A percentile compares a stretch with the other conserved stretches of the same genome.
phyloP scores from a whole-genome alignment of 2,797 vertebrate species.

The Coregonus sp. region DNA sequence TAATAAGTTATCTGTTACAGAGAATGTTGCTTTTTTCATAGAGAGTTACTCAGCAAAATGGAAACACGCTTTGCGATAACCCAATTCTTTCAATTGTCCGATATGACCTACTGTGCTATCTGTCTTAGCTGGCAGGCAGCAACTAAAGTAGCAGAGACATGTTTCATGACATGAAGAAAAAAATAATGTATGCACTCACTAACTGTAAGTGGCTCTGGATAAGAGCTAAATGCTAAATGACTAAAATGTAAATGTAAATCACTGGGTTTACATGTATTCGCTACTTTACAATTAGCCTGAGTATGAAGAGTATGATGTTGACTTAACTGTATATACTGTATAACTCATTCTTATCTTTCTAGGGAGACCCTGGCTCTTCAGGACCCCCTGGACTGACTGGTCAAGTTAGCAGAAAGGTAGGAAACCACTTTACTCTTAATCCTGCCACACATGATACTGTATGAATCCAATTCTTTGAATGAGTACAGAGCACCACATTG shows the following conservation, averaged over 20 bases:
- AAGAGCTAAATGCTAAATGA: too few relatives aligned
- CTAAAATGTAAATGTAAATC: not conserved
- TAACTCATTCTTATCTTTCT: slow-evolving; percentile 40
- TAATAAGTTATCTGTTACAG: too few relatives aligned
- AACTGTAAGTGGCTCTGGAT: too few relatives aligned
- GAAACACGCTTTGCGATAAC: not conserved
- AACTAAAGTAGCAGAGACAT: not conserved
- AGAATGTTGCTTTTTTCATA: not conserved
- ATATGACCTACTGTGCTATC: not conserved
- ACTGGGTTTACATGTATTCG: not conserved
- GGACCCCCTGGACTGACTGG: slow-evolving; percentile 84
- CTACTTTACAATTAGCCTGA: not conserved
- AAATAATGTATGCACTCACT: too few relatives aligned
- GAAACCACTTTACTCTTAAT: slow-evolving; percentile 14
- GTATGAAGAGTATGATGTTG: not conserved
- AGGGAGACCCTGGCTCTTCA: slow-evolving; percentile 85
- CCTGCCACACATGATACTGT: not conserved
- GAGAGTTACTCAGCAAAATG: not conserved
- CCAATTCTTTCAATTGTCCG: not conserved
- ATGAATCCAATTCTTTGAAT: slow-evolving; percentile 16
- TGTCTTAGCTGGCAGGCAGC: not conserved
- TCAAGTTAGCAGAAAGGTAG: slow-evolving; percentile 88
- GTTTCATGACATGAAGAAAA: not conserved
- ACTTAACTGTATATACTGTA: slow-evolving; percentile 2
- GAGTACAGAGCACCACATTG: not conserved